Base-by-base conservation (phyloP, 2,797 vertebrate genomes). In the Melanotaenia parkinsoni region DNA sequence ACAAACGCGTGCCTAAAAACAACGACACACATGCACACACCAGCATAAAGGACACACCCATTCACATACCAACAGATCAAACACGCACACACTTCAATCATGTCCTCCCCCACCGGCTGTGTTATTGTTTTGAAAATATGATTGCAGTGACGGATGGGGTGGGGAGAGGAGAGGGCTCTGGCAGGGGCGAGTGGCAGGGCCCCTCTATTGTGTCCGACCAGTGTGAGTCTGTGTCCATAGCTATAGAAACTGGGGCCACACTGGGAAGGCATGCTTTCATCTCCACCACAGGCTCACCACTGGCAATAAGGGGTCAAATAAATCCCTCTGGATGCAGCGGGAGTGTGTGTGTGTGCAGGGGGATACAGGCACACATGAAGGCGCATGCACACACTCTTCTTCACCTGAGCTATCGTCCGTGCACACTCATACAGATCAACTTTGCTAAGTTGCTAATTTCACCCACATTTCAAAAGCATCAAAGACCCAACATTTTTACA, bases 181-280 rank as follows among this genome's bases (percentile, higher is more conserved):
- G 87, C 89, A 87, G 88, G 89, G 84, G 85, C 82, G 86, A 92
- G 91, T 89, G 91, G 92, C 92, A 85, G 94, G 91, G 86, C 92
- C 92, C 84, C 43, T 70, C 92, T 76, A 95, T 96, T 96, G 95
- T 96, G 91, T 91, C 80, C 12, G 77, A 71, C 89, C 93, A 92
- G 94, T 94, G 93, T 95, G 95, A 92, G 89, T 92, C 93, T 84
- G 94, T 96, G 95, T 96, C 94, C 95, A 96, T 97, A 95, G 93
- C 96, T 96, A 96, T 96, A 96, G 95, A 95, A 95, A 94, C 93
- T 88, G 88, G 91, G 92, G 92, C 93, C 93, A 81, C 87, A 81
- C 89, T 87, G 92, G 86, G 38, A 92, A 95, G 92, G 96, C 96
- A 96, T 96, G 96, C 96, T 97, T 97, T 96, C 95, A 96, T 96